phyloP scores from a whole-genome alignment of 2,888 invertebrate species.

The Synergus umbraculus region DNA sequence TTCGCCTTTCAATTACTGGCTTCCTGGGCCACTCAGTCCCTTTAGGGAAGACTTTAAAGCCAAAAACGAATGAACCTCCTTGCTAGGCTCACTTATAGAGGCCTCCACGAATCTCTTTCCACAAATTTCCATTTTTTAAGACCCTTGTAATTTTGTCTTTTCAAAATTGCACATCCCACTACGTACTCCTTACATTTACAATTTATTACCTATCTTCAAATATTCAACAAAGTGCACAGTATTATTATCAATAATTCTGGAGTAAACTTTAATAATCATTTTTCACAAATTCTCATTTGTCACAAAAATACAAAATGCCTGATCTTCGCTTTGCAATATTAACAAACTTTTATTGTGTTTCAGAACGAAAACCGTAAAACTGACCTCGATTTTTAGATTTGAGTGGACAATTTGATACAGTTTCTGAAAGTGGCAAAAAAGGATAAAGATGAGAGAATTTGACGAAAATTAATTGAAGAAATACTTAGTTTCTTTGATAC shows the following conservation, averaged over 20 bases:
- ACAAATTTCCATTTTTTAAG: slow-evolving; percentile 36
- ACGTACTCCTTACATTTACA: not conserved
- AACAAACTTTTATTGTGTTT: too few species aligned
- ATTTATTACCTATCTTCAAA: not conserved
- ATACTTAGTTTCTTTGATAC: not conserved
- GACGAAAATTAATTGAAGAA: not conserved
- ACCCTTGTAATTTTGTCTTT: slow-evolving; percentile 18
- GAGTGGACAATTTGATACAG: too few species aligned
- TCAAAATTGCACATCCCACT: not conserved
- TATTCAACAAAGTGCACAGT: not conserved
- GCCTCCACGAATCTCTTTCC: slow-evolving; percentile 17
- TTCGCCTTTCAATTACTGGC: slow-evolving; percentile 54
- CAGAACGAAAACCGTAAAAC: too few species aligned
- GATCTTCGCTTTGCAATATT: too few species aligned
- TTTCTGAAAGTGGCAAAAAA: not conserved
- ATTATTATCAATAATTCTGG: too few species aligned
- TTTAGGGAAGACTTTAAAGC: slow-evolving; percentile 13
- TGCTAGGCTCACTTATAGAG: not conserved
- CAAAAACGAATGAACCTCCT: slow-evolving; percentile 7
- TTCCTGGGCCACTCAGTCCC: slow-evolving; percentile 34
- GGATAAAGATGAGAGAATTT: not conserved
- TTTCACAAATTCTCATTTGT: too few species aligned
- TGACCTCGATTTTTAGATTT: too few species aligned
- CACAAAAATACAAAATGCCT: too few species aligned
- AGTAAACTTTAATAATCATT: too few species aligned